Percentiles rank a stretch among this genome's conserved stretches.
Conservation (phyloP, 2,888 invertebrate genomes). For the Muscina levida region DNA sequence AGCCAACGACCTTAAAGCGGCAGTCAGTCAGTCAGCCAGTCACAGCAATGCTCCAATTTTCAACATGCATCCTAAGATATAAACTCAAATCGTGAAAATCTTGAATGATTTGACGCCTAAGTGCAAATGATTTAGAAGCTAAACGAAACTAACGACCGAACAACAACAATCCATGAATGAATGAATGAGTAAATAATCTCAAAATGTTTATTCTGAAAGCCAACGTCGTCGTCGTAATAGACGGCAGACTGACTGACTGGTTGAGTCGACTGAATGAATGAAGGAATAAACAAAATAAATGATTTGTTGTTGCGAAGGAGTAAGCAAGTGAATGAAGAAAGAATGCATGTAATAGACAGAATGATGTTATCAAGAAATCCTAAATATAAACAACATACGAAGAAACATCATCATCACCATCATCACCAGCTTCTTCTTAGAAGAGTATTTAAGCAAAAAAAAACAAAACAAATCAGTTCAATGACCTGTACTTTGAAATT, state of each 20-base stretch:
- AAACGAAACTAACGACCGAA: conserved; percentile 15
- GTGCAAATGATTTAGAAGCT: conserved; percentile 54
- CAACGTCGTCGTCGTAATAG: not conserved
- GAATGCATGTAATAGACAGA: conserved; percentile 43
- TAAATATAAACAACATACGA: conserved; percentile 35
- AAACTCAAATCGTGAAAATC: conserved; percentile 31
- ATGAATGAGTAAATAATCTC: conserved; percentile 9
- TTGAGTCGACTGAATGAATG: conserved; percentile 26
- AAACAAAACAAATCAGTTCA: conserved; percentile 43
- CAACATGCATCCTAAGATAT: conserved; percentile 29
- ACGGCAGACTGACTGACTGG: too few species aligned
- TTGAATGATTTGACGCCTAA: conserved; percentile 51
- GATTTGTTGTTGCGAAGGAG: not conserved
- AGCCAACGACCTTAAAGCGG: conserved; percentile 17
- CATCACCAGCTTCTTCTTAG: conserved; percentile 18
- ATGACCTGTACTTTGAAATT: conserved; percentile 38
- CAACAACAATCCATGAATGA: not conserved
- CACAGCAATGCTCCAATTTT: conserved; percentile 38
- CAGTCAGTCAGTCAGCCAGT: too few species aligned
- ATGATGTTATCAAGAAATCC: conserved; percentile 51
- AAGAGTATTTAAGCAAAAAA: conserved; percentile 24
- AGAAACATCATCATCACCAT: not conserved
- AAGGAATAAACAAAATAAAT: not conserved
- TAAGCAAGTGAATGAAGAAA: not conserved
- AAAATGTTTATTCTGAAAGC: conserved; percentile 9